These are phyloP conservation scores for Heliothis peltigera DNA, from an alignment of 2,888 invertebrate genomes.

Conservation along the genomic window DNA sequence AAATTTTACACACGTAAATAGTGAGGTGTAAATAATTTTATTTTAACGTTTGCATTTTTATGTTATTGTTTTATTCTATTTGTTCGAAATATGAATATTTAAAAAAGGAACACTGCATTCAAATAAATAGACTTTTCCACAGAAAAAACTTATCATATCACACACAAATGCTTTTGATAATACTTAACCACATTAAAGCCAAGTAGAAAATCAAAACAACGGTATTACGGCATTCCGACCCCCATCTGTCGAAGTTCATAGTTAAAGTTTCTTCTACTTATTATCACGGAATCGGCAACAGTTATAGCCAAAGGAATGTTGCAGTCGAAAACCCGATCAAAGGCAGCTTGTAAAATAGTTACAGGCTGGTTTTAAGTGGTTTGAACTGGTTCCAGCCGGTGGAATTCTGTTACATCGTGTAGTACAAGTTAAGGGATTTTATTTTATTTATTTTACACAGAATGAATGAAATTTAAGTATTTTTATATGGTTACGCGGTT, in stretches of 20 bases:
- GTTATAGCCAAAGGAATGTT: constrained; percentile 75
- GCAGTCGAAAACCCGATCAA: constrained; percentile 80
- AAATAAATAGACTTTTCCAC: no score
- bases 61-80: no score
- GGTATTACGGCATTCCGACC: constrained; percentile 43
- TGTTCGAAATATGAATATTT: no score
- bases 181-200: constrained; percentile 27
- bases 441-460: no score
- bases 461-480: no score
- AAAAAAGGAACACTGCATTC: no score
- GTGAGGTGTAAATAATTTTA: not conserved
- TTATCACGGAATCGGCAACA: constrained; percentile 59
- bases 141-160: no score
- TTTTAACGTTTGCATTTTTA: not conserved
- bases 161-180: not conserved
- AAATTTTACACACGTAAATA: not conserved
- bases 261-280: constrained; percentile 54
- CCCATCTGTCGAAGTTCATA: constrained; percentile 57
- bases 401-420: constrained; percentile 64
- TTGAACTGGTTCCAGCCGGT: constrained; percentile 67
- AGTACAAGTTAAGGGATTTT: constrained; percentile 63
- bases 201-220: constrained; percentile 17
- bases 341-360: constrained; percentile 82
- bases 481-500: no score
- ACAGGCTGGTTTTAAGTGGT: constrained; percentile 69